Percentiles rank a stretch among this genome's conserved stretches.
These are phyloP conservation scores for Andrena haemorrhoa DNA, from an alignment of 2,888 invertebrate species.

Conservation along the genomic window DNA sequence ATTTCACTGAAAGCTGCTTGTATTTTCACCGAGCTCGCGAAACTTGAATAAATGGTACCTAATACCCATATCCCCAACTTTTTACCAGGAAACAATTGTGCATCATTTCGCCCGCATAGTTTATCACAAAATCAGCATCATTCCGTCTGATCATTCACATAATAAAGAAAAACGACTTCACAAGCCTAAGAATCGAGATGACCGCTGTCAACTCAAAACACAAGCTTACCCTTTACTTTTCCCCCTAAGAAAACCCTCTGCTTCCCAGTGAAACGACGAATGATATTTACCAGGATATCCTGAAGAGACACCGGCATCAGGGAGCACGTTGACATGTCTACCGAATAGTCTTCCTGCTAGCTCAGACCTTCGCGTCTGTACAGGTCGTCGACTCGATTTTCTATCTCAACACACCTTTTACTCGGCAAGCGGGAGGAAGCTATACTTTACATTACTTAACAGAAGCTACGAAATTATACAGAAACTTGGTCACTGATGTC, in stretches of 20 bases:
- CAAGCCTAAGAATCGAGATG: too few species aligned
- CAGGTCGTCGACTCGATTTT: background rate
- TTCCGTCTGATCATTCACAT: slow-evolving; percentile 3
- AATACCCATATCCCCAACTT: slow-evolving; percentile 24
- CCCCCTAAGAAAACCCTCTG: too few species aligned
- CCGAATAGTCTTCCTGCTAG: slow-evolving; percentile 18
- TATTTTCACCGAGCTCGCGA: background rate
- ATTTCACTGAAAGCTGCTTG: background rate
- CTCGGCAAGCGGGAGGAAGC: background rate
- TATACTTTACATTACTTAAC: background rate
- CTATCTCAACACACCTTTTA: background rate
- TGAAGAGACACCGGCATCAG: slow-evolving; percentile 84
- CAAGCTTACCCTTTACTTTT: too few species aligned
- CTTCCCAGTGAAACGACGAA: slow-evolving; percentile 6
- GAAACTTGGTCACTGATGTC: background rate
- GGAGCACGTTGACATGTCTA: slow-evolving; percentile 82
- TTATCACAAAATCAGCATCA: slow-evolving; percentile 2
- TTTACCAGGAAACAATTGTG: background rate
- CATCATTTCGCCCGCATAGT: background rate
- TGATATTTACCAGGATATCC: slow-evolving; percentile 83
- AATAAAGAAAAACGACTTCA: background rate
- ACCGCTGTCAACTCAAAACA: too few species aligned
- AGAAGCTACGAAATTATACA: background rate
- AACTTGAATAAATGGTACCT: slow-evolving; percentile 25
- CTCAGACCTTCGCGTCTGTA: background rate